phyloP scores from a whole-genome alignment of 2,113 vertebrate genomes.

The Plotosus lineatus region DNA sequence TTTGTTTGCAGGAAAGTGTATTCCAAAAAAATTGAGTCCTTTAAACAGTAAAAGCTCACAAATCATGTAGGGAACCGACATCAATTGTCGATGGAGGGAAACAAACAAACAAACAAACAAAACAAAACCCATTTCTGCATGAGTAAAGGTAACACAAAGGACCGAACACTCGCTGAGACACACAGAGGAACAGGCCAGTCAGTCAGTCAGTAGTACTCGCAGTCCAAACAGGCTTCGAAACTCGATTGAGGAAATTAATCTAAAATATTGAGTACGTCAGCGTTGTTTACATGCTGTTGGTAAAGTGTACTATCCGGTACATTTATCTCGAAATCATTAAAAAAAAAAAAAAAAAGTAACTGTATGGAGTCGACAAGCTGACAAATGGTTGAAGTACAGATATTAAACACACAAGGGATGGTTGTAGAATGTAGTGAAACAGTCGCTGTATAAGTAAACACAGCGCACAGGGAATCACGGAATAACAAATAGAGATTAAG shows the following conservation, averaged over 20 bases:
- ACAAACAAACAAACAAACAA: too few species aligned
- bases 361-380: conserved; percentile 16
- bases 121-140: conserved; percentile 47
- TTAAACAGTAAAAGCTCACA: conserved; percentile 67
- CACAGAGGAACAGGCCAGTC: conserved; percentile 41
- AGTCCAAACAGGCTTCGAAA: conserved; percentile 11
- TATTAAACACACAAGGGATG: not conserved
- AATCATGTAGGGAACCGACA: conserved; percentile 48
- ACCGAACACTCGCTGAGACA: conserved; percentile 32
- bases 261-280: conserved; percentile 1
- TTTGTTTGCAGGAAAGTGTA: conserved; percentile 65
- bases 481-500: not conserved
- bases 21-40: conserved; percentile 63
- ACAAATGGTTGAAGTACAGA: not conserved
- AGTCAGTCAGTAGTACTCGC: conserved; percentile 58
- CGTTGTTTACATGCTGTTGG: not conserved
- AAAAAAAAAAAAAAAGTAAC: conserved; percentile 3
- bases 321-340: not conserved
- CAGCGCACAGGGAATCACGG: not conserved
- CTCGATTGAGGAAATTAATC: conserved; percentile 19
- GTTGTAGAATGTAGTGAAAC: conserved; percentile 22
- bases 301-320: not conserved
- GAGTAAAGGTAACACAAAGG: conserved; percentile 41
- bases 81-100: conserved; percentile 24
- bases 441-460: not conserved